A percentile compares a stretch with the other conserved stretches of the same genome.
These are phyloP conservation scores for Drosophila dives DNA, from an alignment of 2,888 invertebrate genomes.

Conservation along the genomic window DNA sequence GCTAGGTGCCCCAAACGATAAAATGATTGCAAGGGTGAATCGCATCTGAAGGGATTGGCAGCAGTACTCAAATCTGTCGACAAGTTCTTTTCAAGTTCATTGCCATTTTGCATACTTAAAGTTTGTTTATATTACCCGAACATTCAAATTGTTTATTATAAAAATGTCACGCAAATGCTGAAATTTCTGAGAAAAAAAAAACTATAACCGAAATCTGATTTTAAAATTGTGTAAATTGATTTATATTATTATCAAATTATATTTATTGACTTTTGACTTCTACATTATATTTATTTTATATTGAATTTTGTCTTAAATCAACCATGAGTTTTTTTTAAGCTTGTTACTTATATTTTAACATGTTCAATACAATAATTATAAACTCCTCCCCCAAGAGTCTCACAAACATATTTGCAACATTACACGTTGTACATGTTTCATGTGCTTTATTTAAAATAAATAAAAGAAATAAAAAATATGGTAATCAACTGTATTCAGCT, in stretches of 20 bases:
- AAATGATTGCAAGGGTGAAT: slow-evolving; percentile 16
- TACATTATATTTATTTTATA: no score
- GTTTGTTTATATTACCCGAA: not conserved
- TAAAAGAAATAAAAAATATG: not conserved
- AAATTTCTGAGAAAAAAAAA: not conserved
- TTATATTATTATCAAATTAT: not conserved
- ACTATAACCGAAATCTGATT: not conserved
- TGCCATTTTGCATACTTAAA: not conserved
- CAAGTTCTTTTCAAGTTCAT: not conserved
- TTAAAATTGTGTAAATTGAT: not conserved
- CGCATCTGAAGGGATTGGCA: not conserved
- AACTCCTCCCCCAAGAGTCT: not conserved
- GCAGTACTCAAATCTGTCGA: slow-evolving; percentile 15
- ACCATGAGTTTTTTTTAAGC: not conserved
- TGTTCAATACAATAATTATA: not conserved
- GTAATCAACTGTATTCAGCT: not conserved
- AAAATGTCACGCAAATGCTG: no score
- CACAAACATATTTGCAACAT: not conserved
- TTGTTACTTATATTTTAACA: not conserved
- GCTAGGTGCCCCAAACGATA: slow-evolving; percentile 3
- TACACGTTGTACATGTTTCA: not conserved
- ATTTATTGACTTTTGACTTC: not conserved
- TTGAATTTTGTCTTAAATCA: not conserved
- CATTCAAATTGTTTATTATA: not conserved
- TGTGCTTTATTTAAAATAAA: slow-evolving; percentile 6